phyloP scores from a whole-genome alignment of 2,797 vertebrate genomes.

The Huso huso region DNA sequence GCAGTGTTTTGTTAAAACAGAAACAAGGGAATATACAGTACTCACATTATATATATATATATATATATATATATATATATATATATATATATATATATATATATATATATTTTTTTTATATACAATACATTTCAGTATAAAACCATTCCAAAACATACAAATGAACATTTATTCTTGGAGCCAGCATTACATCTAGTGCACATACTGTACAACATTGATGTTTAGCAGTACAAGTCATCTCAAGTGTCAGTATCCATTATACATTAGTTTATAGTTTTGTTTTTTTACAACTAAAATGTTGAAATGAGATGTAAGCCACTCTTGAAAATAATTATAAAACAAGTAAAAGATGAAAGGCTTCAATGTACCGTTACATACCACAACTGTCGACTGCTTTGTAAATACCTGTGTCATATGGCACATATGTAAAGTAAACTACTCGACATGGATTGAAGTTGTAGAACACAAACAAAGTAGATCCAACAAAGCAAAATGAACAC shows the following conservation, averaged over 20 bases:
- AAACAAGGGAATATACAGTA: too few relatives aligned
- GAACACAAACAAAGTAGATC: constrained; percentile 49
- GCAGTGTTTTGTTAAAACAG: too few relatives aligned
- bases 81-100: too few relatives aligned
- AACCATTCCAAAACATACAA: constrained; percentile 28
- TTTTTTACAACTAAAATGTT: constrained; percentile 55
- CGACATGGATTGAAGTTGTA: constrained; percentile 33
- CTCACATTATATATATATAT: too few relatives aligned
- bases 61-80: too few relatives aligned
- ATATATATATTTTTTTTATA: not conserved
- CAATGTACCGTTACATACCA: constrained; percentile 40
- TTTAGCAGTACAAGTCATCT: constrained; percentile 35
- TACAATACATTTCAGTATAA: constrained; percentile 1
- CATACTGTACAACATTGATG: constrained; percentile 37
- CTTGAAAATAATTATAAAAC: constrained; percentile 46
- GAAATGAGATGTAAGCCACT: constrained; percentile 47
- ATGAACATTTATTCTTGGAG: constrained; percentile 48
- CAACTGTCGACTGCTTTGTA: constrained; percentile 49
- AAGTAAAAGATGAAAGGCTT: constrained; percentile 54
- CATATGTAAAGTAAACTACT: constrained; percentile 58
- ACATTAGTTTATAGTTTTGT: constrained; percentile 57
- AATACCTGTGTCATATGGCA: constrained; percentile 53
- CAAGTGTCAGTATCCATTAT: constrained; percentile 45
- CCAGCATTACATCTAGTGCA: constrained; percentile 52
- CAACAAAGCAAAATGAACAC: constrained; percentile 52